Evolutionary conservation across 2,113 vertebrate genomes (phyloP), one percentile per base, ranked within the genome.

Genomic region (Zapus hudsonius): DNA sequence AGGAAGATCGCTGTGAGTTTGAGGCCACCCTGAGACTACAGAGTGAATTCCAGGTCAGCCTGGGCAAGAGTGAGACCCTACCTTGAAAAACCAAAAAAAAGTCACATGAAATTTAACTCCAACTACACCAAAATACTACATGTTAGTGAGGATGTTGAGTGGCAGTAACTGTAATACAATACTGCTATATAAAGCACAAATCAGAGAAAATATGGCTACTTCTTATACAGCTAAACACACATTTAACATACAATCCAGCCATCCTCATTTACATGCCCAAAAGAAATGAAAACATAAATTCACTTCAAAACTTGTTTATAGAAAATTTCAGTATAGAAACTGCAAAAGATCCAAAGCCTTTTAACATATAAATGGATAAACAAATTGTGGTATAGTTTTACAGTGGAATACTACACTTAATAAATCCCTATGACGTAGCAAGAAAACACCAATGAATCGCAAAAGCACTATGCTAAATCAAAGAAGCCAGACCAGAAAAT

Each of bases 281-380:
- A 76, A 91, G 22, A 95, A 95, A 82, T 90, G 36, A 83, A 84
- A 92, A 76, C 33, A 63, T 64, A 44, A 7, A 78, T 63, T 83
- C 42, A 57, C 38, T 67, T 23, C 66, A 94, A 84, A 82, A 44
- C 38, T 44, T 92, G 31, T 81, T 70, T 29, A 52, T 17, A 87
- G 36, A 31, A 88, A 66, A 19, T 66, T 85, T 61, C 31, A 59
- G 36, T 5, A 66, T 15, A 67, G 89, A 95, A 85, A 47, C 36
- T 82, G n/a, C 31, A 84, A 84, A 85, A 33, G 78, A 67, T 59
- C 19, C 25, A 91, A 80, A 22, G 38, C 72, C 55, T 42, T 83
- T 80, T 55, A 76, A 86, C 33, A 93, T 22, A 80, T 73, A 91
- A 79, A 42, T 33, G 61, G 23, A 64, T 23, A 52, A 19, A 90